Evolutionary conservation across 2,797 vertebrate species (phyloP), one percentile per base, ranked within the genome.

Genomic region (Sebastes glaucus): DNA sequence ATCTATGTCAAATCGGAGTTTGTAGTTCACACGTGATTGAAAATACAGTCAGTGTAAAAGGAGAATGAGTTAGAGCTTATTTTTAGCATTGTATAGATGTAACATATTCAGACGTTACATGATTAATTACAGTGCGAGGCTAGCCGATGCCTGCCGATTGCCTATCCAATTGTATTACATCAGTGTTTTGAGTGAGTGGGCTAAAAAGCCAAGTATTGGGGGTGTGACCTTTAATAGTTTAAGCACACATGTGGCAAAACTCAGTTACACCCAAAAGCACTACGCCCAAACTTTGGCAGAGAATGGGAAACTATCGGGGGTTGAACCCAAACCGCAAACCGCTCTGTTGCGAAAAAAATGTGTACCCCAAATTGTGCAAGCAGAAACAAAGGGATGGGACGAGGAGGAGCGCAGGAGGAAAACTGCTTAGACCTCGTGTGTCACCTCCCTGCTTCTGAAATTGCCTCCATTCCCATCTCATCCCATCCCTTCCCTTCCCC

Each of bases 211-310:
- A 42, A 67, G 25, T 67, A 67, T 30, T 5, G 65, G 83, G 90
- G 89, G 86, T 74, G 27, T 65, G 11, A 82, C 70, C 77, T 91
- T 89, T 81, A 91, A 91, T 82, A 87, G 85, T 71, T 77, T 32
- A 72, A 88, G 76, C 57, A 6, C 81, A 92, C 88, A 92, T 93
- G 83, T 93, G 91, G 89, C 80, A 91, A 82, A 88, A 83, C 74
- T 90, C 81, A 86, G 77, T 81, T 91, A 83, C 86, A 89, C 87
- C 89, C 88, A 87, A 74, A 80, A 80, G 76, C 23, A 20, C 90
- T 46, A 88, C 88, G 60, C 90, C 89, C 88, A 88, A 66, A 66
- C 71, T 82, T 18, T 71, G 83, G 53, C 80, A 81, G 64, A 80
- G 78, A 83, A 77, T 25, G 32, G 80, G 85, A 78, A 86, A 82